Percentiles rank a stretch among this genome's conserved stretches.
Conservation (phyloP, 2,888 invertebrate genomes). For the Stratiomys singularior region DNA sequence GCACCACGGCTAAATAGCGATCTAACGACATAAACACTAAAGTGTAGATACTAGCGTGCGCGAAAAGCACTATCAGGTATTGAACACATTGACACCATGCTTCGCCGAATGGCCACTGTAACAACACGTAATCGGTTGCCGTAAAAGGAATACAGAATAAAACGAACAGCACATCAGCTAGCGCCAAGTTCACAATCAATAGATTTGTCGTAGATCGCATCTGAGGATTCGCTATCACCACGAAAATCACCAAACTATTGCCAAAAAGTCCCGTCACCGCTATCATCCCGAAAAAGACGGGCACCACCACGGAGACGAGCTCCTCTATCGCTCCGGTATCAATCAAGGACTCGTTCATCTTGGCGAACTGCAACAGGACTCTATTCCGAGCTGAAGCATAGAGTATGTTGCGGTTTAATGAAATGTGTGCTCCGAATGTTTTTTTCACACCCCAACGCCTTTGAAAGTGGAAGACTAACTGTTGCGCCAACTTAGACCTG, state of each 20-base stretch:
- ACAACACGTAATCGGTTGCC: constrained; percentile 85
- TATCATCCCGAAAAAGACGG: constrained; percentile 85
- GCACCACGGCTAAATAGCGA: constrained; percentile 90
- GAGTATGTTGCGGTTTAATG: constrained; percentile 2
- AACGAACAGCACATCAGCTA: constrained; percentile 90
- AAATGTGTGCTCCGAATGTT: neutral
- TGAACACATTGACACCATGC: constrained; percentile 90
- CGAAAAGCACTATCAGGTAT: constrained; percentile 90
- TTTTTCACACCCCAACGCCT: constrained; percentile 28
- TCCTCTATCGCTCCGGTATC: constrained; percentile 17
- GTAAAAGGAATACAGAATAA: constrained; percentile 95
- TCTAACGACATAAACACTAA: constrained; percentile 93
- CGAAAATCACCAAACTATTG: constrained; percentile 87
- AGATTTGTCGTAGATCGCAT: constrained; percentile 95
- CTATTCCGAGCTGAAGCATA: neutral
- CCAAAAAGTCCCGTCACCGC: constrained; percentile 87
- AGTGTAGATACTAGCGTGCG: constrained; percentile 92
- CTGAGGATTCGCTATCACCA: constrained; percentile 85
- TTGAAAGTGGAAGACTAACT: constrained; percentile 31
- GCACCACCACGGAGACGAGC: constrained; percentile 76
- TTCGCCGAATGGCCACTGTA: constrained; percentile 89
- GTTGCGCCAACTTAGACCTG: constrained; percentile 40
- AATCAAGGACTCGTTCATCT: constrained; percentile 26
- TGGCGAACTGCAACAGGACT: neutral
- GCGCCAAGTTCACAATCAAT: constrained; percentile 88